These are phyloP conservation scores for human DNA, from an alignment of 2,113 vertebrate genomes.

Conservation along the genomic window GRCh38 chr3:29009001-29009500, in stretches of 20 bases:
- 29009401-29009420: background rate
- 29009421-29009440: background rate
- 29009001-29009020: too few relatives aligned
- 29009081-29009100: too few relatives aligned
- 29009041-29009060: too few relatives aligned
- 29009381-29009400: background rate
- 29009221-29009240: too few relatives aligned
- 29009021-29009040: too few relatives aligned
- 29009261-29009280: background rate
- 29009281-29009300: background rate
- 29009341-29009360: background rate
- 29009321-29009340: background rate
- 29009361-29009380: background rate
- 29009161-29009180: too few relatives aligned
- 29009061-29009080: too few relatives aligned
- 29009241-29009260: background rate
- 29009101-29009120: too few relatives aligned
- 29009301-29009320: background rate
- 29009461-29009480: accelerated
- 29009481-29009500: background rate
- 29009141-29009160: too few relatives aligned
- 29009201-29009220: too few relatives aligned
- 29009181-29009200: too few relatives aligned
- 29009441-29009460: background rate
- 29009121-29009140: too few relatives aligned